Conservation (phyloP, 2,888 invertebrate species). For the Apotomis turbidana region DNA sequence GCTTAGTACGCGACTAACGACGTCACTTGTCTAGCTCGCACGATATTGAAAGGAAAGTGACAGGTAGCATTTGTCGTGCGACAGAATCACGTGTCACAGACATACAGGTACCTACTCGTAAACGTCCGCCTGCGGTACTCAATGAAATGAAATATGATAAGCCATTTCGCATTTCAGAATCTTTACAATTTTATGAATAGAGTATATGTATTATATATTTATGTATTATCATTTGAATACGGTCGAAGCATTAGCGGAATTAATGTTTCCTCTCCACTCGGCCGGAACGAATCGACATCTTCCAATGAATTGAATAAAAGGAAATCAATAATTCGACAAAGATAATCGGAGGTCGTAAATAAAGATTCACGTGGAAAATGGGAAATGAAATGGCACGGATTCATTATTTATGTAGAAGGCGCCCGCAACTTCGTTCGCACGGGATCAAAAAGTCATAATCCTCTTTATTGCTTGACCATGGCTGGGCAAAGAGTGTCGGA, state of each 20-base stretch:
- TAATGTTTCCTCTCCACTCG: slow-evolving; percentile 61
- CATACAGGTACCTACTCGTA: neutral
- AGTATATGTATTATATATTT: slow-evolving; percentile 32
- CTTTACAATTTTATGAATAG: neutral
- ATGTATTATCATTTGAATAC: slow-evolving; percentile 51
- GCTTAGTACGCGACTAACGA: neutral
- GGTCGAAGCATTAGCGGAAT: slow-evolving; percentile 63
- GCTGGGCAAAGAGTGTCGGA: no score
- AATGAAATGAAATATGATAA: slow-evolving; percentile 21
- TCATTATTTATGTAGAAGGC: neutral
- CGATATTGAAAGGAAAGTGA: no score
- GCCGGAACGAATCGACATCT: slow-evolving; percentile 54
- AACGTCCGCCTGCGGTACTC: neutral
- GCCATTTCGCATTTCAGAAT: slow-evolving; percentile 1
- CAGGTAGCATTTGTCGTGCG: no score
- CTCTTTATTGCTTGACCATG: no score
- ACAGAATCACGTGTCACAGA: no score
- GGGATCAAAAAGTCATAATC: no score
- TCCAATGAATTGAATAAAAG: slow-evolving; percentile 53
- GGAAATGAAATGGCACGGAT: slow-evolving; percentile 7
- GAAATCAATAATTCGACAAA: slow-evolving; percentile 53
- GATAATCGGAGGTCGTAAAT: slow-evolving; percentile 44
- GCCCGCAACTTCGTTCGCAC: no score
- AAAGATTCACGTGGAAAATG: slow-evolving; percentile 25
- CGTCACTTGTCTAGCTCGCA: no score